Evolutionary conservation across 2,888 invertebrate species (phyloP), one percentile per base, ranked within the genome.

Genomic region (Temnothorax rugatulus): DNA sequence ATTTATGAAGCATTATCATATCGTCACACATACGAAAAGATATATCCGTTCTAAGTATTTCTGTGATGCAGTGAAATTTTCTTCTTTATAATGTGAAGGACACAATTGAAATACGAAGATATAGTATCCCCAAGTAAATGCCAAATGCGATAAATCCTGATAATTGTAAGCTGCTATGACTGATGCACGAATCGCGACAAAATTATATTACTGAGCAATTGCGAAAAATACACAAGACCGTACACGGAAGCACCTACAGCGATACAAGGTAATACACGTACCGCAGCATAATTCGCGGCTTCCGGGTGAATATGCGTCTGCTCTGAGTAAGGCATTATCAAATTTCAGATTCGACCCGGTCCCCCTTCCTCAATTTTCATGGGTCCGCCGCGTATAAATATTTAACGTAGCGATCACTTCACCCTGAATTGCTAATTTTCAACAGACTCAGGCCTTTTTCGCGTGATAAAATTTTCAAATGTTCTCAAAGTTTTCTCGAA

Each of bases 271-370:
- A 91, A 91, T 92, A 34, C 34, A 89, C 89, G 88, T 89, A 89
- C 82, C 74, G 84, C 29, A 88, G 90, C 90, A 92, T 93, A 93
- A 93, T 93, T 93, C 91, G 91, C 92, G 90, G 93, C 93, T 94
- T 93, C 93, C 93, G 93, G 94, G 93, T 93, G 91, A 93, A 92
- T 92, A 88, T 86, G 86, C 90, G 88, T 89, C 90, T 86, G 86
- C 85, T 89, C 89, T 93, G 93, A 94, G 92, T 94, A 92, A 94
- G 94, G 94, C 94, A 94, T 94, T 93, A 94, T 93, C 94, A 93
- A 94, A 94, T 94, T 94, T 94, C 91, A 92, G 93, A 94, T 94
- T 94, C 93, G 94, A 93, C 87, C 91, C 93, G 92, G 86, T 68
- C 9, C 21, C 66, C 18, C 47, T 18, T 9, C 25, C 44, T 47